These are phyloP conservation scores for Zoroaster sp. DNA, from an alignment of 53 echinoderm and acorn worm genomes.

Conservation along the genomic window DNA sequence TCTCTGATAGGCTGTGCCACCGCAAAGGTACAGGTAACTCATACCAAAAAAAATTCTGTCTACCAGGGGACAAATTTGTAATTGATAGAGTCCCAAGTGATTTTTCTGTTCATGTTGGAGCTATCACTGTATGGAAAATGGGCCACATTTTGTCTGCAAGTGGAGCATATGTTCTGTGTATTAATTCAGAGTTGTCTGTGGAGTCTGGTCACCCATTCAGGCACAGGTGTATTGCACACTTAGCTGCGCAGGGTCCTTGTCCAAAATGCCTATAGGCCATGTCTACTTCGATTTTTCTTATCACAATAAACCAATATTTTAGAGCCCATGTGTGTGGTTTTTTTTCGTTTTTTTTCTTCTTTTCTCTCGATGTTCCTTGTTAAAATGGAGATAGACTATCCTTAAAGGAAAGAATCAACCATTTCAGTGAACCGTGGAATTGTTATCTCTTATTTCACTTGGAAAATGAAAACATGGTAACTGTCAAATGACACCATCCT, in stretches of 20 bases:
- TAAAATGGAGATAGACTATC: too few relatives aligned
- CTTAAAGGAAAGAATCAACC: too few relatives aligned
- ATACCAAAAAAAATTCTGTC: background rate
- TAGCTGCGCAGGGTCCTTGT: conserved; percentile 3
- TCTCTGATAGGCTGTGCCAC: background rate
- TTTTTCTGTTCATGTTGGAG: background rate
- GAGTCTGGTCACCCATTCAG: background rate
- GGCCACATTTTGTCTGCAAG: background rate
- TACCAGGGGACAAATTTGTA: background rate
- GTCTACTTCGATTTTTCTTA: background rate
- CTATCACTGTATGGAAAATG: background rate
- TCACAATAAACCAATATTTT: background rate
- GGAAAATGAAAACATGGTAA: too few relatives aligned
- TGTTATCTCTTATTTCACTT: too few relatives aligned
- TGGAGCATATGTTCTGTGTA: background rate
- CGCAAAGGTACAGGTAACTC: background rate
- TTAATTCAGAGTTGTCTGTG: background rate
- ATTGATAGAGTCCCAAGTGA: background rate
- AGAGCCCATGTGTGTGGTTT: too few relatives aligned
- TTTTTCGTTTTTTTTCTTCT: too few relatives aligned
- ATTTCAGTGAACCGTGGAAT: too few relatives aligned
- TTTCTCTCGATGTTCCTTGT: too few relatives aligned
- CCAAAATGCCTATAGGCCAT: background rate
- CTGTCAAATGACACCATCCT: too few relatives aligned
- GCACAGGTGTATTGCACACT: conserved; percentile 11